Evolutionary conservation across 2,888 invertebrate genomes (phyloP), one percentile per base, ranked within the genome.

Genomic region (Dryomyza anilis): DNA sequence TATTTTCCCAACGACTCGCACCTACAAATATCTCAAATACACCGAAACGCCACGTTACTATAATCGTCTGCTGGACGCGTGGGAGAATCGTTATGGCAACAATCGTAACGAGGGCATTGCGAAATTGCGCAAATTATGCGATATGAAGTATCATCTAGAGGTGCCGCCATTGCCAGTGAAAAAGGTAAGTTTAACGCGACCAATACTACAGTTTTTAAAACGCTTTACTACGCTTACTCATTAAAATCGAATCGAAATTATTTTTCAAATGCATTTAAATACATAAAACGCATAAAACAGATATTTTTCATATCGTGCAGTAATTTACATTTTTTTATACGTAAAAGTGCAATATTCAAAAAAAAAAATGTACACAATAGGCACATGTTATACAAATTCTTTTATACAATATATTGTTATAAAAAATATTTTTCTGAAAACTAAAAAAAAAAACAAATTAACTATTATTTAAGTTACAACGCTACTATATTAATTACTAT

Each of bases 1-100:
- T 29, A 89, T 97, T 69, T 97, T 96, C 81, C 98, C 97, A 1
- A 91, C 92, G 0, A 76, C 85, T 0, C 83, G 86, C 43, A 89
- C 94, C 0, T 86, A 93, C 83, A 86, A 87, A 67, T 98, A 96
- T 84, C 87, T 95, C 65, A 86, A 88, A 61, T 96, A 87, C 83
- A 89, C 96, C 76, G 91, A 95, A 71, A 88, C 88, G 2, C 89
- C 92, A 1, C 86, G 95, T 14, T 98, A 98, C 84, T 96, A 96
- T 82, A 96, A 97, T 83, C 87, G 94, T 67, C 86, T 98, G 67
- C 87, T 96, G 75, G 94, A 96, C 81, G 95, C 95, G 5, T 98
- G 96, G 96, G 95, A 96, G 82, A 82, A 86, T 25, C 88, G 89
- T 70, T 95, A 93, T 80, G 72, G 71, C 4, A 86, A 89, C 74